A percentile compares a stretch with the other conserved stretches of the same genome.
Evolutionary conservation across 2,113 vertebrate genomes (phyloP).

Genomic region (Panthera leo): DNA sequence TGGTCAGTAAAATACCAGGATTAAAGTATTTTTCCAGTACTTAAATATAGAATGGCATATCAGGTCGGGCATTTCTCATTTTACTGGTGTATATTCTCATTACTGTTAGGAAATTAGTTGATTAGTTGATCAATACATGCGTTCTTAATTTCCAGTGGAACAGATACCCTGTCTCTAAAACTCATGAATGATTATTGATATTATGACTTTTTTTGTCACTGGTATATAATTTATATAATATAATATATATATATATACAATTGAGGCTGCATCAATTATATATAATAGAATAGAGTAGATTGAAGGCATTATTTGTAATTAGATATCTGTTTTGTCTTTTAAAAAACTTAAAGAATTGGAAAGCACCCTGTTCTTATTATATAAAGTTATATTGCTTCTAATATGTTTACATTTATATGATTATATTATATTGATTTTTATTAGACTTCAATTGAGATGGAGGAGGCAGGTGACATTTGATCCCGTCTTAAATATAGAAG

Average conservation of each 20-base stretch:
- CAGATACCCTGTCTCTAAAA: neutral
- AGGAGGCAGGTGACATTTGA: neutral
- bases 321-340: neutral
- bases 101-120: neutral
- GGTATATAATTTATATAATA: too few relatives aligned
- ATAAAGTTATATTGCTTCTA: neutral
- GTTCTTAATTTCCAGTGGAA: conserved; percentile 2
- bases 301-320: neutral
- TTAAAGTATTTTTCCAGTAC: neutral
- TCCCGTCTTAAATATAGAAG: neutral
- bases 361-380: neutral
- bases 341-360: neutral
- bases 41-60: neutral
- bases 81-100: neutral
- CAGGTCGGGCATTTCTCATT: neutral
- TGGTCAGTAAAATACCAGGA: neutral
- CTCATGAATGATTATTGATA: neutral
- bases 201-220: neutral
- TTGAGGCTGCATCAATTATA: neutral
- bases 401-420: neutral
- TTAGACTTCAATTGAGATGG: neutral
- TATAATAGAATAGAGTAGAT: neutral
- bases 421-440: neutral
- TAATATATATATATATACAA: too few relatives aligned
- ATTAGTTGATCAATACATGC: neutral